A percentile compares a stretch with the other conserved stretches of the same genome.
Evolutionary conservation across 2,113 vertebrate species (phyloP).

Genomic region (Nannospalax galili): DNA sequence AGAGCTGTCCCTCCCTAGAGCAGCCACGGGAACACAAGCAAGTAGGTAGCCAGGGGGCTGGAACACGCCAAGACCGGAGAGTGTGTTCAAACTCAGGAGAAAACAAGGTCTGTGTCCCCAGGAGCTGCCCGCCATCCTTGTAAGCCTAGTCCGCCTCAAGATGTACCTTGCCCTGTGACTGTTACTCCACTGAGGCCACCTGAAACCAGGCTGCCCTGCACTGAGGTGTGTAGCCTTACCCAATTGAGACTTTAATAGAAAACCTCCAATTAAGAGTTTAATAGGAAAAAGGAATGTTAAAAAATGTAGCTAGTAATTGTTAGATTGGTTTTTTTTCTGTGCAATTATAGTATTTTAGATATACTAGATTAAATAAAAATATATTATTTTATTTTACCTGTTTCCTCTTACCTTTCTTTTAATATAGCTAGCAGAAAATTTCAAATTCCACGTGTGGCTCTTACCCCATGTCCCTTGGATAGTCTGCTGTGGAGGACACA

Average conservation of each 20-base stretch:
- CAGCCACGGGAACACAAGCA: neutral
- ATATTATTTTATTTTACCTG: neutral
- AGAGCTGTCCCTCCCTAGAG: neutral
- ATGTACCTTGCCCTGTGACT: neutral
- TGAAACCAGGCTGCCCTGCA: neutral
- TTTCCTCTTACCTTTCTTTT: neutral
- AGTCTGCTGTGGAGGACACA: rapidly evolving
- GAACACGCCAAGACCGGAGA: neutral
- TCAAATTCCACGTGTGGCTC: neutral
- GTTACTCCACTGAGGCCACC: neutral
- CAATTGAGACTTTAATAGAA: neutral
- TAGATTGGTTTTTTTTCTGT: neutral
- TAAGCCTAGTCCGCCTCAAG: neutral
- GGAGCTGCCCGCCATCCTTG: neutral
- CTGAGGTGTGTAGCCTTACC: rapidly evolving
- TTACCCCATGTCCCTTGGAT: rapidly evolving
- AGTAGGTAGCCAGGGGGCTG: neutral
- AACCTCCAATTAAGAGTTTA: neutral
- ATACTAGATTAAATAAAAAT: neutral
- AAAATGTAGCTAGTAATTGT: neutral
- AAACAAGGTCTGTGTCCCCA: rapidly evolving
- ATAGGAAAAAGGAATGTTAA: neutral
- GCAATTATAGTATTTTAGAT: neutral
- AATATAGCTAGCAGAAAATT: neutral
- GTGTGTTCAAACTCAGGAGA: neutral